Evolutionary conservation across 2,797 vertebrate species (phyloP), one percentile per base, ranked within the genome.

Genomic region (Acanthopagrus latus): DNA sequence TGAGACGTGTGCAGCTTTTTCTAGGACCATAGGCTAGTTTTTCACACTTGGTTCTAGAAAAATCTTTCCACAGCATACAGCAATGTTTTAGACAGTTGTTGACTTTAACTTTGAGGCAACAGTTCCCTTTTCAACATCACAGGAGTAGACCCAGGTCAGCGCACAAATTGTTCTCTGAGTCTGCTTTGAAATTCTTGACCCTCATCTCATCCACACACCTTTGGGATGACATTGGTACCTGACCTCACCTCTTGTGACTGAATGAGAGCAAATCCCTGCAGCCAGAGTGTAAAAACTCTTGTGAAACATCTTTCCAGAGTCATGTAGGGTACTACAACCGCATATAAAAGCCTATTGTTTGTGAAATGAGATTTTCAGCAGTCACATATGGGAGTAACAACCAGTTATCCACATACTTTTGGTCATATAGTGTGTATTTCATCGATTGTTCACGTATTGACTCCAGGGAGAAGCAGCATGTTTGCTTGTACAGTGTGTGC

Each of bases 361-460:
- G 33, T 46, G 13, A 3, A 51, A 57, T 63, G 14, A 62, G 21
- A 44, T 47, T 20, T n/a, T 43, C 12, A 48, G 12, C 29, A 48
- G n/a, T 38, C 4, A 38, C 18, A 58, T 48, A 38, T 27, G 16
- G 38, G 8, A 38, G 10, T 38, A 21, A 33, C 18, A 63, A 48
- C 0, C n/a, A 33, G 2, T 4, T 52, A 10, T 50, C 66, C 11
- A 43, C 54, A 51, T 44, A 7, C 9, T 3, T 44, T 43, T 47
- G 33, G 18, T 57, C 21, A 29, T 23, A n/a, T 29, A 9, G 23
- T 9, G 50, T 63, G 21, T 20, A 63, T 17, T 43, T n/a, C 5
- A 56, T 29, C 25, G 50, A 17, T 71, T 88, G 75, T 29, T 75
- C 68, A 84, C 78, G 67, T 80, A 73, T 84, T 74, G 70, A 75